Base-by-base conservation (phyloP, 2,113 vertebrate species). In the Callocephalon fimbriatum region DNA sequence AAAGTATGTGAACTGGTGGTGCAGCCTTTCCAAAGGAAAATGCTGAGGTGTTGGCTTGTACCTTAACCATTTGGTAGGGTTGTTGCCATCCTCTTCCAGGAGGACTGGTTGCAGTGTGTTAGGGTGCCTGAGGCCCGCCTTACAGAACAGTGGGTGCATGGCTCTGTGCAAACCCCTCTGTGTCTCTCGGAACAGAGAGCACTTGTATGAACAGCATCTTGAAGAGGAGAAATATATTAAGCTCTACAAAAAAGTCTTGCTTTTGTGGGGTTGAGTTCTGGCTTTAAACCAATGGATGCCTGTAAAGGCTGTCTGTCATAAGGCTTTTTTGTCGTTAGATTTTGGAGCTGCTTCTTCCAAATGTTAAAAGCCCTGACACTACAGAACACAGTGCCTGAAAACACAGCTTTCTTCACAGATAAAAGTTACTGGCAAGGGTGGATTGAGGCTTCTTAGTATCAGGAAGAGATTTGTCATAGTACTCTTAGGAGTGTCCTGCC, bases 111-210 rank as follows among this genome's bases (percentile, higher is more conserved):
- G 45, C 3, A 32, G 42, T 10, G 4, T 21, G 23, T n/a, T 40
- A 23, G 40, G 38, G 54, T 91, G 45, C 18, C 12, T 38, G 32
- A 40, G 51, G 48, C 26, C 8, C 32, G 9, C 25, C 47, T 47
- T 22, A 6, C 12, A 13, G 22, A 23, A 7, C 25, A 20, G 40
- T 1, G 18, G 20, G 22, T 38, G 31, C 7, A 2, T 40, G 0
- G 11, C 45, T 78, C 25, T 48, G 18, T 26, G 48, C 45, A n/a
- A 12, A 40, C 21, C 37, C 32, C 51, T 40, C 10, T 48, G 7
- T 23, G n/a, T 29, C 32, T n/a, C 7, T 51, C 40, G 23, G 40
- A 26, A 59, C 32, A 9, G 40, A 29, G 44, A 10, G 21, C 14
- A 5, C 12, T 38, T 2, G 2, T 3, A 11, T 29, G 26, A 51